Base-by-base conservation (phyloP, 2,113 vertebrate genomes). In the Tyrannus savana region DNA sequence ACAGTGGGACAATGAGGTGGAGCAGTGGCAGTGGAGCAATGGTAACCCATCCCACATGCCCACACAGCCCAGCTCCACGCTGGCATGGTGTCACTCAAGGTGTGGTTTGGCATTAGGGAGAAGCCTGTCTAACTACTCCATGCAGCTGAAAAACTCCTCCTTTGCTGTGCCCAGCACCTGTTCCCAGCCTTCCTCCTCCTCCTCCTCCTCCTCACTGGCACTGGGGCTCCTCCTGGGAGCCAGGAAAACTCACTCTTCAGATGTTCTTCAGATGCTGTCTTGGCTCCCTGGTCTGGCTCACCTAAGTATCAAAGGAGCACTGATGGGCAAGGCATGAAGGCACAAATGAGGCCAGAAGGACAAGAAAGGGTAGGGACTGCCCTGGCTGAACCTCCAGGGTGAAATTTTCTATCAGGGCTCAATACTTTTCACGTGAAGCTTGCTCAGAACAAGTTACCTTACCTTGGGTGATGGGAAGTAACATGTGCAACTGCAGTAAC, bases 31-130 rank as follows among this genome's bases (percentile, higher is more conserved):
- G 39, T 14, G 19, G 13, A 62, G 71, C 39, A 21, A 1, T 41
- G 87, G 81, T 27, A 79, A 87, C 84, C 13, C 1, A 4, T 64
- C 87, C 87, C 84, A 67, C 66, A 2, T 3, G 3, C 58, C 31
- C 73, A 14, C 66, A 10, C 3, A 19, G 0, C 73, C 69, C 3
- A 2, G 19, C 66, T 56, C 71, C 1, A 0, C 0, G 0, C 87
- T 75, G 52, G 31, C 67, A 15, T 42, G 49, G 24, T 60, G 87
- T 28, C 87, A 85, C 78, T 64, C 74, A 52, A 93, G 90, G 95
- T 69, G 95, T 94, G 94, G 84, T 80, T 25, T 91, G 82, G 56
- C 53, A 33, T 41, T n/a, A 49, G 67, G 41, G 82, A 8, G 3
- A 52, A 90, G 82, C 92, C 88, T 83, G 94, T 76, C 85, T n/a